A percentile compares a stretch with the other conserved stretches of the same genome.
These are phyloP conservation scores for Drosophila malerkotliana DNA, from an alignment of 1,140 invertebrate genomes.

Conservation along the genomic window DNA sequence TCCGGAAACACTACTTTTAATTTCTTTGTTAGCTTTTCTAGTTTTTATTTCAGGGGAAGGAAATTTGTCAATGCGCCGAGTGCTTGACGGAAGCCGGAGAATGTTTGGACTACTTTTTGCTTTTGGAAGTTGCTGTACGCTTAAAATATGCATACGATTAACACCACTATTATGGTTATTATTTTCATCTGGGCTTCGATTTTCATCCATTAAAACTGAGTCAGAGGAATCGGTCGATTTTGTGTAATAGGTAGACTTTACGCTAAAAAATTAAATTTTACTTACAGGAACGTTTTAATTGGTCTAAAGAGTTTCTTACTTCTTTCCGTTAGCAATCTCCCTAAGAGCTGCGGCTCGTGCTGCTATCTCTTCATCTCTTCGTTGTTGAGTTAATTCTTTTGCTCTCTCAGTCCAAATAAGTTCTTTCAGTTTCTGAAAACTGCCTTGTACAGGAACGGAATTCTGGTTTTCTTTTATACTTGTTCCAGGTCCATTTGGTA, in stretches of 20 bases:
- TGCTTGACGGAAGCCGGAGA: slow-evolving; percentile 27
- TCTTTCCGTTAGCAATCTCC: slow-evolving; percentile 85
- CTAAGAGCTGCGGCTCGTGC: slow-evolving; percentile 86
- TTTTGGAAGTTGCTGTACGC: slow-evolving; percentile 31
- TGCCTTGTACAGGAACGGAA: slow-evolving; percentile 85
- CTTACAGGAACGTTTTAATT: background rate
- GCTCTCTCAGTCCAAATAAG: slow-evolving; percentile 87
- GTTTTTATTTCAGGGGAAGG: slow-evolving; percentile 5
- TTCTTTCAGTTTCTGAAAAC: slow-evolving; percentile 88
- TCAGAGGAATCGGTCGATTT: slow-evolving; percentile 32
- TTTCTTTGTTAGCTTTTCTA: slow-evolving; percentile 25
- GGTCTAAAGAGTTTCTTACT: slow-evolving; percentile 48
- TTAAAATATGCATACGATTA: slow-evolving; percentile 48
- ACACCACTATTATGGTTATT: slow-evolving; percentile 23
- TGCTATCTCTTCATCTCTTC: slow-evolving; percentile 86
- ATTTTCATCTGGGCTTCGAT: slow-evolving; percentile 63
- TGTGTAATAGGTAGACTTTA: slow-evolving; percentile 45
- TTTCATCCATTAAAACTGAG: slow-evolving; percentile 71
- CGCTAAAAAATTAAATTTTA: slow-evolving; percentile 33
- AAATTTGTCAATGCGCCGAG: slow-evolving; percentile 43
- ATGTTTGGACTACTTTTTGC: slow-evolving; percentile 24
- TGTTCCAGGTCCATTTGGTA: slow-evolving; percentile 35
- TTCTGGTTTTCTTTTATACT: slow-evolving; percentile 43
- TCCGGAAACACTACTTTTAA: slow-evolving; percentile 10
- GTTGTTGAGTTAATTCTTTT: slow-evolving; percentile 87